Conservation (phyloP, 2,888 invertebrate species). For the Tineola bisselliella region DNA sequence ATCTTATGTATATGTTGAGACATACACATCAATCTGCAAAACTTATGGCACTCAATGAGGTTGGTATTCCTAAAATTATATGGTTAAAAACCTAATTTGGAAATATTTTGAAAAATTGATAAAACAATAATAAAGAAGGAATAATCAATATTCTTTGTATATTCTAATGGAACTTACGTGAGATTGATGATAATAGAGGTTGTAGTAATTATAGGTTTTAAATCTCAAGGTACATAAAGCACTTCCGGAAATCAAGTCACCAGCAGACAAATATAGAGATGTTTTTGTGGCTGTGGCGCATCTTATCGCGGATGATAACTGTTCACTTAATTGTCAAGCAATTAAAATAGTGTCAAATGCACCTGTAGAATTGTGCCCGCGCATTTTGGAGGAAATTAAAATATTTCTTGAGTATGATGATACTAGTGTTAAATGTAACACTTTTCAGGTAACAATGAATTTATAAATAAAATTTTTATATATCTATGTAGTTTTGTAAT, state of each 20-base stretch:
- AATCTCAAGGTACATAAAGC: conserved; percentile 32
- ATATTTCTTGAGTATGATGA: conserved; percentile 67
- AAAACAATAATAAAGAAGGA: too few relatives aligned
- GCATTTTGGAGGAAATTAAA: conserved; percentile 65
- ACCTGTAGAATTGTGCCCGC: conserved; percentile 63
- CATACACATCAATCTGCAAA: conserved; percentile 73
- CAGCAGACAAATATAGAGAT: conserved; percentile 54
- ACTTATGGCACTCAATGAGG: conserved; percentile 71
- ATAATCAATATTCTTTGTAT: too few relatives aligned
- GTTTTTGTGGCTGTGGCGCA: conserved; percentile 67
- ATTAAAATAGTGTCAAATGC: conserved; percentile 60
- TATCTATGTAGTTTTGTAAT: too few relatives aligned
- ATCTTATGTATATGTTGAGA: conserved; percentile 70
- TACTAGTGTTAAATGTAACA: conserved; percentile 70
- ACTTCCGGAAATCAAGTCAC: conserved; percentile 24
- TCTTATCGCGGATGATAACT: conserved; percentile 68
- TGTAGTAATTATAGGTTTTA: conserved; percentile 40
- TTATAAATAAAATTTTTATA: too few relatives aligned
- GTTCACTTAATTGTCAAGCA: conserved; percentile 70
- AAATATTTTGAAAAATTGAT: too few relatives aligned
- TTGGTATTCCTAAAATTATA: conserved; percentile 28
- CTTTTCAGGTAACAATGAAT: conserved; percentile 68
- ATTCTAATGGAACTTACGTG: too few relatives aligned
- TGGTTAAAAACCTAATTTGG: too few relatives aligned
- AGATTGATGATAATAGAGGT: too few relatives aligned